A percentile compares a stretch with the other conserved stretches of the same genome.
These are phyloP conservation scores for Bubo scandiacus DNA, from an alignment of 2,113 vertebrate species.

Conservation along the genomic window DNA sequence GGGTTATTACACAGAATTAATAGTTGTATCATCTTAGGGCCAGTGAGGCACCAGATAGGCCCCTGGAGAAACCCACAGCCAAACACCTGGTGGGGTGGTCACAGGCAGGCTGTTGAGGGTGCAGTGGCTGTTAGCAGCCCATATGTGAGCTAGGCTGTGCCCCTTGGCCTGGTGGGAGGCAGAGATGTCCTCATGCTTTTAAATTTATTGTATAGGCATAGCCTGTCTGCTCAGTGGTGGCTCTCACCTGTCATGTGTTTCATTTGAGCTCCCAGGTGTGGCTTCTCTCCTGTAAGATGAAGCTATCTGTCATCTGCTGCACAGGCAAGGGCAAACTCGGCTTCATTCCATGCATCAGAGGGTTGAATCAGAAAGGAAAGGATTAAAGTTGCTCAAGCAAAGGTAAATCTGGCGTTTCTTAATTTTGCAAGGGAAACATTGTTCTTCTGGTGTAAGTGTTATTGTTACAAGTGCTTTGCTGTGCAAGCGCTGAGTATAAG, in stretches of 20 bases:
- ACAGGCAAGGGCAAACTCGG: neutral
- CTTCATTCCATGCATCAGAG: neutral
- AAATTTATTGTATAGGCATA: neutral
- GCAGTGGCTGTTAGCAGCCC: neutral
- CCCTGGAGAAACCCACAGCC: neutral
- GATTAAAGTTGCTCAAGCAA: neutral
- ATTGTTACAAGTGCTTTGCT: neutral
- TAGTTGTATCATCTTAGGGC: neutral
- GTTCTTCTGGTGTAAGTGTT: neutral
- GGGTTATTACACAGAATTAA: neutral
- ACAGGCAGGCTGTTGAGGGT: neutral
- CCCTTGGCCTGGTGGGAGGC: neutral
- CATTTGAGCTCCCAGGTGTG: neutral
- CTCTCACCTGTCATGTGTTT: neutral
- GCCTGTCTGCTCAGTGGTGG: neutral
- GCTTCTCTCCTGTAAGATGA: neutral
- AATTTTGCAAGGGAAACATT: neutral
- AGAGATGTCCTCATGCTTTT: neutral
- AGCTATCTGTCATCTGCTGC: neutral
- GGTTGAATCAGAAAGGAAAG: neutral
- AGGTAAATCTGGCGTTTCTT: neutral
- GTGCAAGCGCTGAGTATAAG: neutral
- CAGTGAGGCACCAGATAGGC: neutral
- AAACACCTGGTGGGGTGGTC: rapidly evolving
- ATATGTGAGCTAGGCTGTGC: neutral